Conservation (phyloP, 2,113 vertebrate genomes). For the Otis tarda region DNA sequence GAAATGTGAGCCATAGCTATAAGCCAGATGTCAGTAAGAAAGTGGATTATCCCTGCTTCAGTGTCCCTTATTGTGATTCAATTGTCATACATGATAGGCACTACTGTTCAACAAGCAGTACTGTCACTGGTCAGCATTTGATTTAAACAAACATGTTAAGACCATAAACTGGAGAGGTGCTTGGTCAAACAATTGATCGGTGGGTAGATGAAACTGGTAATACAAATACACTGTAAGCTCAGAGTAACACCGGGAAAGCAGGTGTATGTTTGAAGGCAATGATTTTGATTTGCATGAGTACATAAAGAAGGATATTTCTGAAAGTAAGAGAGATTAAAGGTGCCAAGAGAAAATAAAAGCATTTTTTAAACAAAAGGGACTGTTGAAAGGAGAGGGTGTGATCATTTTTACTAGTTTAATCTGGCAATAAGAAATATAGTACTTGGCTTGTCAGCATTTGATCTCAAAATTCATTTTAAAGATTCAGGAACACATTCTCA, state of each 20-base stretch:
- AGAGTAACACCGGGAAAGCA: background rate
- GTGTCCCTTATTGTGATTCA: conserved; percentile 7
- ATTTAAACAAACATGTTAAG: conserved; percentile 38
- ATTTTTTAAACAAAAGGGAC: background rate
- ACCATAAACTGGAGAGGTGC: background rate
- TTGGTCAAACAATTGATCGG: conserved; percentile 3
- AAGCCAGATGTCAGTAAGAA: conserved; percentile 27
- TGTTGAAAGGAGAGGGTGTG: background rate
- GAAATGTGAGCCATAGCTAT: background rate
- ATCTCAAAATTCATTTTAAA: background rate
- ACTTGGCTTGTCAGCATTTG: background rate
- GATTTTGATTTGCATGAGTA: conserved; percentile 10
- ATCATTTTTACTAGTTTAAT: background rate
- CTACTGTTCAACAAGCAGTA: background rate
- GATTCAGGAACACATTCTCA: background rate
- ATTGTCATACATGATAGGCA: background rate
- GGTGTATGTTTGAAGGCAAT: background rate
- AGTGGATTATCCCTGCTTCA: conserved; percentile 31
- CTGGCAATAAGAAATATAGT: background rate
- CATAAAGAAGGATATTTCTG: background rate
- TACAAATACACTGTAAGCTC: background rate
- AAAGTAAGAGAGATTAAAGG: conserved; percentile 10
- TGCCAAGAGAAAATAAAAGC: background rate
- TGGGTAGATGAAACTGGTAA: background rate
- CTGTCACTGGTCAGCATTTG: background rate